These are phyloP conservation scores for Bombus huntii DNA, from an alignment of 1,140 invertebrate genomes.

Conservation along the genomic window DNA sequence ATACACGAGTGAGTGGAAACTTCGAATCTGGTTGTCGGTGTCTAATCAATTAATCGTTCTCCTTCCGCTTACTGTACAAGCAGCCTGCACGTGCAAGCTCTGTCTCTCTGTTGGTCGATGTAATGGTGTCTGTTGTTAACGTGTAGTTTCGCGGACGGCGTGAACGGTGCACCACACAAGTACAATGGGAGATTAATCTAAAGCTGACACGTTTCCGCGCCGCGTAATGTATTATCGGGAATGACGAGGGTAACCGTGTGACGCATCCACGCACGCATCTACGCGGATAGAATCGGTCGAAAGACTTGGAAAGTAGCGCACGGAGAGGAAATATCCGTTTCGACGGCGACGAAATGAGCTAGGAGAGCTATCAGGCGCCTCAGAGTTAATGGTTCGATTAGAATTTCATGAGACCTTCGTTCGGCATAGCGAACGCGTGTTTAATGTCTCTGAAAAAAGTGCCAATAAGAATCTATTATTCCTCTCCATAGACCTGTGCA, in stretches of 20 bases:
- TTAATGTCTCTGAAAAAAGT: background rate
- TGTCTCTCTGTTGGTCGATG: conserved; percentile 7
- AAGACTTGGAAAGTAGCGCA: background rate
- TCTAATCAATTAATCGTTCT: conserved; percentile 59
- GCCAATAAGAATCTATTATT: background rate
- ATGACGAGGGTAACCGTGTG: conserved; percentile 46
- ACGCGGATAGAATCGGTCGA: background rate
- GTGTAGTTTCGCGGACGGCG: conserved; percentile 32
- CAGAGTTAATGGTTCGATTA: conserved; percentile 20
- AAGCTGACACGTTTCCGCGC: conserved; percentile 56
- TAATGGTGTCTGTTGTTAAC: conserved; percentile 19
- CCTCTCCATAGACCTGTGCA: background rate
- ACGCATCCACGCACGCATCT: background rate
- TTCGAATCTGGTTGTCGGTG: conserved; percentile 8
- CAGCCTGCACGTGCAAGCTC: background rate
- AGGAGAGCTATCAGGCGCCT: background rate
- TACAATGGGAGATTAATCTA: conserved; percentile 66
- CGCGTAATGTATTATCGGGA: conserved; percentile 65
- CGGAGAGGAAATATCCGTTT: conserved; percentile 5
- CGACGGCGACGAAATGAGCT: background rate
- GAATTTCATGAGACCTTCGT: conserved; percentile 19
- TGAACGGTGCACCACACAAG: conserved; percentile 6
- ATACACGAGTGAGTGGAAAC: background rate
- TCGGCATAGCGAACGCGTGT: background rate
- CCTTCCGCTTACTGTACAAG: conserved; percentile 47